Base-by-base conservation (phyloP, 2,113 vertebrate species). In the Microcebus lehilahytsara region DNA sequence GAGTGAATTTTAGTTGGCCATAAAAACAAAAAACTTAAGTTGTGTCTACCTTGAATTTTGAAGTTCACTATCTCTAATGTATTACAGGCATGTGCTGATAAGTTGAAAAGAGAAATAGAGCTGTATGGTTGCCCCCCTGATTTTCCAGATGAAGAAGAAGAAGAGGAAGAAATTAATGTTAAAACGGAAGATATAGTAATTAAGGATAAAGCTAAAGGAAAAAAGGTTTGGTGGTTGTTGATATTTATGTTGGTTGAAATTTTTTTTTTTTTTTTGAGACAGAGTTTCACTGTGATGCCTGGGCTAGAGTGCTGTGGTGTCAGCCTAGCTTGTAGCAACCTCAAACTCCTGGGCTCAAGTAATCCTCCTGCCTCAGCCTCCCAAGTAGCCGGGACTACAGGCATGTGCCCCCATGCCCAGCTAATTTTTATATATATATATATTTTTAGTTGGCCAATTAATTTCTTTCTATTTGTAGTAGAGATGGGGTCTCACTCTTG, bases 201-300 rank as follows among this genome's bases (percentile, higher is more conserved):
- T 98, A 99, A 99, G 96, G 99, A 99, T 98, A 99, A 99, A 98
- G 96, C 99, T 62, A 99, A 99, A 98, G 99, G 99, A 77, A 99
- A 99, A 98, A 99, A 99, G 99, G 99, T 99, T 92, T 95, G 81
- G 2, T 95, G 53, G 30, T 78, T 60, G 67, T 71, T 89, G 64
- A 58, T 96, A 7, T 40, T 96, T 95, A 42, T 51, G 42, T 75
- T 94, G 32, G 71, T 71, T 85, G 9, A 91, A 42, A 25, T 91
- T 87, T 74, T 89, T 49, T 49, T 49, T 49, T 49, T 49, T 49
- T 49, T 49, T 49, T 49, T 49, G 49, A 49, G 49, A 49, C 49
- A 49, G 49, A 49, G 49, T 49, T 11, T 49, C 49, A 49, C 49
- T 49, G 49, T 49, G 49, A 12, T 49, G 49, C 49, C 49, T 1